phyloP scores from a whole-genome alignment of 1,140 invertebrate genomes.

The Micrasema minimum region DNA sequence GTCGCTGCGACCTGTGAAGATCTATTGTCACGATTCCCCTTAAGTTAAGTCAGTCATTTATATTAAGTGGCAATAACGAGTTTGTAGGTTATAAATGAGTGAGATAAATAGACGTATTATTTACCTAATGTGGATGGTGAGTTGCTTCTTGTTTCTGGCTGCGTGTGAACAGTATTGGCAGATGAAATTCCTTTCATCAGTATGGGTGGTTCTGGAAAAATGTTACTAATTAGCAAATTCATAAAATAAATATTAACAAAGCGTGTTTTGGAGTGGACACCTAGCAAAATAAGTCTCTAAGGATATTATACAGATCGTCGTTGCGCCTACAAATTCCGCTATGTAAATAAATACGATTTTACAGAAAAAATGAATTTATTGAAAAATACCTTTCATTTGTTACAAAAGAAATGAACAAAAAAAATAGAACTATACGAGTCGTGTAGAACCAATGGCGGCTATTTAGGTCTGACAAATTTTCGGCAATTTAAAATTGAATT shows the following conservation, averaged over 20 bases:
- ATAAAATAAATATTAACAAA: not conserved
- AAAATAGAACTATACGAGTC: not conserved
- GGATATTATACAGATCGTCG: too few relatives aligned
- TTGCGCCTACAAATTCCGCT: too few relatives aligned
- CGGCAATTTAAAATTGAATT: not conserved
- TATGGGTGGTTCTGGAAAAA: constrained; percentile 47
- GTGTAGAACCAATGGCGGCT: not conserved
- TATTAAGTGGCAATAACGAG: too few relatives aligned
- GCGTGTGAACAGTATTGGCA: constrained; percentile 53
- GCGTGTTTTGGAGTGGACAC: not conserved
- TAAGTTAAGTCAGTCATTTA: too few relatives aligned
- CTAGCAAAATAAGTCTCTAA: not conserved
- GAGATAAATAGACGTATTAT: too few relatives aligned
- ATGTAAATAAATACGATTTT: too few relatives aligned
- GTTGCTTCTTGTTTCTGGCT: constrained; percentile 51
- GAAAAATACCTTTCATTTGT: not conserved
- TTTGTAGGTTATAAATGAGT: too few relatives aligned
- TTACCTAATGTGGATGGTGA: constrained; percentile 49
- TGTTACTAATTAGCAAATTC: not conserved
- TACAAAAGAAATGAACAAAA: too few relatives aligned
- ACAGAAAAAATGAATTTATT: not conserved
- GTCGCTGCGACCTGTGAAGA: too few relatives aligned
- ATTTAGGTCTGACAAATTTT: too few relatives aligned
- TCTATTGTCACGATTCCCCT: too few relatives aligned
- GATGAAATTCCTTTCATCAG: constrained; percentile 50